phyloP scores from a whole-genome alignment of 64 coral and sea anemone genomes.

The Trachythela sp. region DNA sequence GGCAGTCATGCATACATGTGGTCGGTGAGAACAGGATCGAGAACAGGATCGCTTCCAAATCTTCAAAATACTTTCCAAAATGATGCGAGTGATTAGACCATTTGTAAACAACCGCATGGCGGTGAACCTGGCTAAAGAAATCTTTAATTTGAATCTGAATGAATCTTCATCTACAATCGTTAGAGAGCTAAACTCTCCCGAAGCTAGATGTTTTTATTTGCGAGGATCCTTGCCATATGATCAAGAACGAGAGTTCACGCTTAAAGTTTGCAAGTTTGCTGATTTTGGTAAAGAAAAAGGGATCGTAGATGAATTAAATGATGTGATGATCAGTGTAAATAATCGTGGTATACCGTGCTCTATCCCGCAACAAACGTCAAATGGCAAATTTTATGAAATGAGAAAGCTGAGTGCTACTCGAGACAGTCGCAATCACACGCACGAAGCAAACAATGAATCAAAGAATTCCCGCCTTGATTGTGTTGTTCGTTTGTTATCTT shows the following conservation, averaged over 20 bases:
- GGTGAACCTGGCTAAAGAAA: not conserved
- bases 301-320: not conserved
- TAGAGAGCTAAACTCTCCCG: not conserved
- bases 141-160: not conserved
- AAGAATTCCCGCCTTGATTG: not conserved
- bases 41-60: not conserved
- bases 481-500: not conserved
- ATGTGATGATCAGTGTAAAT: not conserved
- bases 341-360: not conserved
- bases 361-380: not conserved
- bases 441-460: not conserved
- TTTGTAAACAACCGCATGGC: not conserved
- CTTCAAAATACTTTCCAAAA: not conserved
- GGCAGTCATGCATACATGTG: too few relatives aligned
- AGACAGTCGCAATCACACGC: not conserved
- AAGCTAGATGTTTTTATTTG: not conserved
- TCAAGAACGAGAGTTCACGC: not conserved
- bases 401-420: not conserved
- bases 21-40: too few relatives aligned
- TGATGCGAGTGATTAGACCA: not conserved
- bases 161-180: conserved; percentile 12
- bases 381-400: not conserved
- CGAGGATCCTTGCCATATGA: not conserved
- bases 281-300: not conserved
- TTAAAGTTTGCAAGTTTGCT: conserved; percentile 1